A percentile compares a stretch with the other conserved stretches of the same genome.
Evolutionary conservation across 1,140 invertebrate species (phyloP).

Genomic region (Zaprionus lachaisei): DNA sequence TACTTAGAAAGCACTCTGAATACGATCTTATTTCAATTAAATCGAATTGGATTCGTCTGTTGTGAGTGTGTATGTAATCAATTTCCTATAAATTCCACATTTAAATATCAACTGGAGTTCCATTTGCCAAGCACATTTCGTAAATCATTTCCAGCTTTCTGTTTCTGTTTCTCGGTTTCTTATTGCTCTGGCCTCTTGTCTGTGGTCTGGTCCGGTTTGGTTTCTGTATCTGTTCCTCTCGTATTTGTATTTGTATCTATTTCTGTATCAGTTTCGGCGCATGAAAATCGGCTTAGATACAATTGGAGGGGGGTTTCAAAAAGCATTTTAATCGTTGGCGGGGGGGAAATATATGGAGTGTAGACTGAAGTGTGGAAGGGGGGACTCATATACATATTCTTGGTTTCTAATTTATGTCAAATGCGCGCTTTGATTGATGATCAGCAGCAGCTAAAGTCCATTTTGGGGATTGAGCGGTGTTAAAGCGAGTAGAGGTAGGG

Average conservation of each 20-base stretch:
- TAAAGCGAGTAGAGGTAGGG: neutral
- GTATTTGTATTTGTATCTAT: slow-evolving; percentile 22
- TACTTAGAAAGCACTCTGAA: neutral
- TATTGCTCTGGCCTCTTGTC: slow-evolving; percentile 1
- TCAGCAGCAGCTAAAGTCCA: slow-evolving; percentile 33
- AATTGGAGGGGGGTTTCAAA: slow-evolving; percentile 59
- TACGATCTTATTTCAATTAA: neutral
- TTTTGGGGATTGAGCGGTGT: slow-evolving; percentile 3
- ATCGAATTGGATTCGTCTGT: neutral
- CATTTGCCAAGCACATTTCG: slow-evolving; percentile 19
- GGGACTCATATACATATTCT: slow-evolving; percentile 65
- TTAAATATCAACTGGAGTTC: slow-evolving; percentile 34
- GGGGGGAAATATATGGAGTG: neutral
- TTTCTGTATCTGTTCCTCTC: slow-evolving; percentile 7
- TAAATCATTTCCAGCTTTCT: slow-evolving; percentile 42
- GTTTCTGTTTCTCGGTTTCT: slow-evolving; percentile 14
- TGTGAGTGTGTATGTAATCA: neutral
- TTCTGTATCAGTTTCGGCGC: slow-evolving; percentile 34
- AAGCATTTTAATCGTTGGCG: slow-evolving; percentile 29
- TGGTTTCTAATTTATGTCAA: slow-evolving; percentile 82
- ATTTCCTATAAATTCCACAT: slow-evolving; percentile 23
- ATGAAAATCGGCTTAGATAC: slow-evolving; percentile 77
- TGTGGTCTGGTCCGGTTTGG: slow-evolving; percentile 14
- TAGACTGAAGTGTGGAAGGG: neutral
- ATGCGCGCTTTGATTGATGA: slow-evolving; percentile 78